Percentiles rank a stretch among this genome's conserved stretches.
Conservation (phyloP, 2,113 vertebrate species). For the Salminus brasiliensis region DNA sequence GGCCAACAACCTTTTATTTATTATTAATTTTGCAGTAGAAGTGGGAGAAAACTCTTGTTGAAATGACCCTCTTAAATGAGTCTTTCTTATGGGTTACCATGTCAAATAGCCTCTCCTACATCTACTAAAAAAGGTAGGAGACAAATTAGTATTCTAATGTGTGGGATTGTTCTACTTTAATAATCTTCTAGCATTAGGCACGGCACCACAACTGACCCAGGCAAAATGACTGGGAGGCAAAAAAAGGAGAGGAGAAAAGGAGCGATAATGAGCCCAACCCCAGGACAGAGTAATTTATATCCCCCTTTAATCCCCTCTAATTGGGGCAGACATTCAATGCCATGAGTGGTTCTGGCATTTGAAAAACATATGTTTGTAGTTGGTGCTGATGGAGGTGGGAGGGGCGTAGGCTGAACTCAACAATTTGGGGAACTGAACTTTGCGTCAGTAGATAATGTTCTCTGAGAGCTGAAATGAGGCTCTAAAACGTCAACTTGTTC, state of each 20-base stretch:
- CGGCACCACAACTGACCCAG: conserved; percentile 12
- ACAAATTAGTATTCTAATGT: not conserved
- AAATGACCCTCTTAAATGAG: not conserved
- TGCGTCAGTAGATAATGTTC: not conserved
- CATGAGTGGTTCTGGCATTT: not conserved
- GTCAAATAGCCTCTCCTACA: not conserved
- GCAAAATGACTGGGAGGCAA: not conserved
- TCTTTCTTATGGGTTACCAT: not conserved
- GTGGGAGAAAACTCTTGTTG: not conserved
- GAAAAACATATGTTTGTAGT: conserved; percentile 36
- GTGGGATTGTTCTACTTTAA: not conserved
- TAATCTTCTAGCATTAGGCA: not conserved
- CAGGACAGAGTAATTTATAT: not conserved
- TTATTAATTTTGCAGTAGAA: too few species aligned
- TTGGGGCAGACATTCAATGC: not conserved
- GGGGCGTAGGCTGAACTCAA: not conserved
- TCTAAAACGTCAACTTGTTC: conserved; percentile 10
- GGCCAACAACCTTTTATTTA: too few species aligned
- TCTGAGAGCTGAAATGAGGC: conserved; percentile 11
- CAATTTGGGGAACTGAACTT: not conserved
- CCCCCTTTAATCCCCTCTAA: conserved; percentile 20
- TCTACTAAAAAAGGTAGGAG: not conserved
- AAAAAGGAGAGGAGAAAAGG: not conserved
- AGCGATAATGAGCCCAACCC: not conserved
- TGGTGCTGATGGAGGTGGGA: conserved; percentile 9